These are phyloP conservation scores for Ophion ventricosus DNA, from an alignment of 2,888 invertebrate species.

Conservation along the genomic window DNA sequence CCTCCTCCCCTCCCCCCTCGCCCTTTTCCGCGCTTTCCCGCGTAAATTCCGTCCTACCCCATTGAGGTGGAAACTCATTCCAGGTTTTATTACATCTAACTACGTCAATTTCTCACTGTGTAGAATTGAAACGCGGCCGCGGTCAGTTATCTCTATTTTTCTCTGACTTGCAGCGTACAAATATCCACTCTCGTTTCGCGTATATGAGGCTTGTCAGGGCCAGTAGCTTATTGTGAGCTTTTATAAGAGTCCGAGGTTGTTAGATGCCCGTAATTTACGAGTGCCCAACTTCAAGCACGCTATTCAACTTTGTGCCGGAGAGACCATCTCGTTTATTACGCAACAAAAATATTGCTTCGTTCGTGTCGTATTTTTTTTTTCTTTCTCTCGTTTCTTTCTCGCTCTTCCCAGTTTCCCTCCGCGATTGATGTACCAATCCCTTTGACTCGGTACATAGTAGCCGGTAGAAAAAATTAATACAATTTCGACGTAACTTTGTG, in stretches of 20 bases:
- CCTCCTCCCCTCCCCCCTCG: neutral
- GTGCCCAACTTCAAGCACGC: conserved; percentile 27
- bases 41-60: neutral
- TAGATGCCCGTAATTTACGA: conserved; percentile 42
- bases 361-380: conserved; percentile 10
- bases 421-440: conserved; percentile 12
- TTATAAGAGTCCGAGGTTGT: conserved; percentile 55
- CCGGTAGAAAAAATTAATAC: conserved; percentile 11
- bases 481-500: conserved; percentile 1
- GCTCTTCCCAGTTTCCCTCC: neutral
- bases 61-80: neutral
- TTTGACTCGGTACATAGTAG: conserved; percentile 11
- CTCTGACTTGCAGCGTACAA: neutral
- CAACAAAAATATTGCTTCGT: conserved; percentile 44
- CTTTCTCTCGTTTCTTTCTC: conserved; percentile 2
- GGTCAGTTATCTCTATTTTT: neutral
- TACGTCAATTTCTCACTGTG: neutral
- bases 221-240: conserved; percentile 44
- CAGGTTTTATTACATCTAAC: neutral
- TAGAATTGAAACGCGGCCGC: neutral
- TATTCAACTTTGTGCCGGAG: conserved; percentile 46
- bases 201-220: conserved; percentile 1
- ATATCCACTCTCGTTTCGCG: neutral
- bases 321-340: conserved; percentile 56
- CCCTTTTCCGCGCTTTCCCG: neutral